phyloP scores from a whole-genome alignment of 2,113 vertebrate genomes.

The Oreamnos americanus region DNA sequence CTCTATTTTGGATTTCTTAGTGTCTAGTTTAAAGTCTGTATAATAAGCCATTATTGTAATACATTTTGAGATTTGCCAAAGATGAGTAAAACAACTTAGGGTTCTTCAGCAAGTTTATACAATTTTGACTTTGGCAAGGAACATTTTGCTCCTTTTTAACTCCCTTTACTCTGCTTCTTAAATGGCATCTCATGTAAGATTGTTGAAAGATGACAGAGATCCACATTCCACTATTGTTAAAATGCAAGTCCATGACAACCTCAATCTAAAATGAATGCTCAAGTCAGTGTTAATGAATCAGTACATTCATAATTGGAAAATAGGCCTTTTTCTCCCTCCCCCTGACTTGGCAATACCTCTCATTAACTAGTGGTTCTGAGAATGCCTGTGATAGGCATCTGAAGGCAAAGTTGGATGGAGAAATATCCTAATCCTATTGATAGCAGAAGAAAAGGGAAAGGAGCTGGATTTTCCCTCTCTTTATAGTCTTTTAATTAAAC shows the following conservation, averaged over 20 bases:
- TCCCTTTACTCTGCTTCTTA: neutral
- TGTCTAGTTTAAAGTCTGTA: neutral
- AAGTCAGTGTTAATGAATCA: slow-evolving; percentile 26
- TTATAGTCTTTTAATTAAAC: slow-evolving; percentile 75
- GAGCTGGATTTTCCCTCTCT: slow-evolving; percentile 48
- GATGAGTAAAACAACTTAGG: neutral
- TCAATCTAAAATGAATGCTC: neutral
- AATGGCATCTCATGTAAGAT: neutral
- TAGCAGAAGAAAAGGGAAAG: slow-evolving; percentile 67
- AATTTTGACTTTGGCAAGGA: slow-evolving; percentile 1
- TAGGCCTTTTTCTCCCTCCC: slow-evolving; percentile 20
- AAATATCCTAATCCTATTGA: slow-evolving; percentile 76
- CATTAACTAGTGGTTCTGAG: slow-evolving; percentile 63
- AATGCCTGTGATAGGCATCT: slow-evolving; percentile 67
- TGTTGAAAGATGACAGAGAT: neutral
- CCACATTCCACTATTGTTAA: slow-evolving; percentile 22
- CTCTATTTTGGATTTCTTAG: neutral
- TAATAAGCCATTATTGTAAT: neutral
- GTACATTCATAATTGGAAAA: slow-evolving; percentile 52
- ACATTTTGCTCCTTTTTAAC: neutral
- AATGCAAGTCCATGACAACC: slow-evolving; percentile 23
- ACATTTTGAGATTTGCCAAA: neutral
- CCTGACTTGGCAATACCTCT: slow-evolving; percentile 64
- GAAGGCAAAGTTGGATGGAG: slow-evolving; percentile 67
- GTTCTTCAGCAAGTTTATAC: neutral